Conservation (phyloP, 2,113 vertebrate genomes). For the Callocephalon fimbriatum region DNA sequence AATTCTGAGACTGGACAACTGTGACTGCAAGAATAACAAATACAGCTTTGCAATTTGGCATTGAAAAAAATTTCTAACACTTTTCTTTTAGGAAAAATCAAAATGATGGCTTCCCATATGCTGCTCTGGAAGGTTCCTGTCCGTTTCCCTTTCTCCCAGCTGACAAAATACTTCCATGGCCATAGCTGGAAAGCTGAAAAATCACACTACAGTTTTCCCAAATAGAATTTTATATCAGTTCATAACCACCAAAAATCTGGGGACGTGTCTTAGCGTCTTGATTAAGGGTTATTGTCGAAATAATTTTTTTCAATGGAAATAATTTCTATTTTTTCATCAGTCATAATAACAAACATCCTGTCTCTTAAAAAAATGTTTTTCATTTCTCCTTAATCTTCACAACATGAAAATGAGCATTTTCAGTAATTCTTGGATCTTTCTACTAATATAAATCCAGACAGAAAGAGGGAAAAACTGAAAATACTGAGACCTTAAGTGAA, state of each 20-base stretch:
- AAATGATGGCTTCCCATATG: background rate
- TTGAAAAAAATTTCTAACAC: background rate
- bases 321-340: background rate
- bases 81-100: background rate
- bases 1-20: background rate
- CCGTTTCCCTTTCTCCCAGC: background rate
- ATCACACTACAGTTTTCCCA: background rate
- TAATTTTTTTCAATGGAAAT: background rate
- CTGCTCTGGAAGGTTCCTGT: background rate
- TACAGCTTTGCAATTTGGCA: background rate
- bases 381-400: background rate
- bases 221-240: background rate
- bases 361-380: background rate
- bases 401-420: background rate
- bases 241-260: background rate
- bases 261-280: background rate
- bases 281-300: background rate
- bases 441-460: background rate
- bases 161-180: background rate
- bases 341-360: background rate
- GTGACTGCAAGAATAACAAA: background rate
- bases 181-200: background rate
- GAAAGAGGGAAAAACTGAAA: background rate
- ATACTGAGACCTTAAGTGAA: background rate
- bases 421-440: background rate